Conservation (phyloP, 1,140 invertebrate genomes). For the Parapsyche elsis region DNA sequence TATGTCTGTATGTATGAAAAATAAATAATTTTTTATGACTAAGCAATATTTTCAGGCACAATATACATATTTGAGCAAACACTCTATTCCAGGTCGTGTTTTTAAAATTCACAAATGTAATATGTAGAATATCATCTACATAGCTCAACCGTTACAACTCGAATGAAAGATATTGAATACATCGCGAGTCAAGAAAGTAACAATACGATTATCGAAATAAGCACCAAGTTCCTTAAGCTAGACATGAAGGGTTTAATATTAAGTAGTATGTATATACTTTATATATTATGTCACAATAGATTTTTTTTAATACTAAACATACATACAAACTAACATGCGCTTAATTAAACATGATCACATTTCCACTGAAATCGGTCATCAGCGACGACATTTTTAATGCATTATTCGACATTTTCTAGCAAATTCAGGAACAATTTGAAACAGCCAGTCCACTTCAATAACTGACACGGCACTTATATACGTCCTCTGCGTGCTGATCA, state of each 20-base stretch:
- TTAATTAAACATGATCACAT: background rate
- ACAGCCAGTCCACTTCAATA: slow-evolving; percentile 81
- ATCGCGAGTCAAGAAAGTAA: too few relatives aligned
- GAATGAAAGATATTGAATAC: too few relatives aligned
- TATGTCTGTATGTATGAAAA: too few relatives aligned
- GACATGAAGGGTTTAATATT: too few relatives aligned
- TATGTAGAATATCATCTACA: background rate
- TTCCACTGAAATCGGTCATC: background rate
- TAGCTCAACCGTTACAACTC: background rate
- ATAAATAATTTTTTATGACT: too few relatives aligned
- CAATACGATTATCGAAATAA: background rate
- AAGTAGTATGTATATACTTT: too few relatives aligned
- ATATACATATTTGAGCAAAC: slow-evolving; percentile 7
- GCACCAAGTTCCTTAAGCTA: background rate
- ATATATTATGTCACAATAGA: too few relatives aligned
- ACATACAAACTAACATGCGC: too few relatives aligned
- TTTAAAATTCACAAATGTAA: background rate
- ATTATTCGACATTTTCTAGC: slow-evolving; percentile 54
- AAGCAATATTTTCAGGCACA: background rate
- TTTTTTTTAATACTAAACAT: slow-evolving; percentile 1
- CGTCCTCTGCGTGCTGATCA: slow-evolving; percentile 85
- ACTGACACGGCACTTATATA: slow-evolving; percentile 82
- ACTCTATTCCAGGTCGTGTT: slow-evolving; percentile 1
- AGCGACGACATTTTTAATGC: slow-evolving; percentile 23
- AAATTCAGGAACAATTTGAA: slow-evolving; percentile 69